Percentiles rank a stretch among this genome's conserved stretches.
Conservation (phyloP, 2,888 invertebrate species). For the Drosophila antonietae region DNA sequence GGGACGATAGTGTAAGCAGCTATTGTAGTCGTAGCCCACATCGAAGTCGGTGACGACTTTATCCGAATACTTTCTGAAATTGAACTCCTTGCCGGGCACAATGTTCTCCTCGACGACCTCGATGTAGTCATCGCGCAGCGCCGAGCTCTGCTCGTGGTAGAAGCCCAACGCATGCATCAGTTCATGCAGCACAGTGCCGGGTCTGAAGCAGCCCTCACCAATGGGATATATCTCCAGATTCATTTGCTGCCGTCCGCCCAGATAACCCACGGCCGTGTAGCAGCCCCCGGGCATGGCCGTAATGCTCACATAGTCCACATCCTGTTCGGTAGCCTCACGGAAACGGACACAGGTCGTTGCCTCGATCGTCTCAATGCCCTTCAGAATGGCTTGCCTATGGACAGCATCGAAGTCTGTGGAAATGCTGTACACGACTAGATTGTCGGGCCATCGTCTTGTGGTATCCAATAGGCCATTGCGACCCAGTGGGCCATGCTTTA, state of each 20-base stretch:
- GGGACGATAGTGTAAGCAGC: conserved; percentile 92
- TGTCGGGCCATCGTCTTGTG: conserved; percentile 87
- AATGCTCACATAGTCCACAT: conserved; percentile 69
- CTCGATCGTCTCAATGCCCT: conserved; percentile 89
- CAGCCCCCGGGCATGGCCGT: conserved; percentile 86
- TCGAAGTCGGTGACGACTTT: conserved; percentile 87
- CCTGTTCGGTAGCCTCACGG: conserved; percentile 86
- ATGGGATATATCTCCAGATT: conserved; percentile 80
- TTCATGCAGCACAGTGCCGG: conserved; percentile 89
- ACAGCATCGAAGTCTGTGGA: conserved; percentile 77
- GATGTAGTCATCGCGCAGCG: conserved; percentile 89
- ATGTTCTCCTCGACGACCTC: conserved; percentile 85
- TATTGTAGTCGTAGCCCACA: conserved; percentile 90
- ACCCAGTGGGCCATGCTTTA: conserved; percentile 41
- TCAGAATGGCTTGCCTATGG: conserved; percentile 87
- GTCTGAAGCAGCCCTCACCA: conserved; percentile 81
- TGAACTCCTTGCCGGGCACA: conserved; percentile 87
- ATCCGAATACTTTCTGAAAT: conserved; percentile 88
- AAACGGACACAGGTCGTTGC: conserved; percentile 90
- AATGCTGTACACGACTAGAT: conserved; percentile 87
- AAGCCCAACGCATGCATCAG: conserved; percentile 92
- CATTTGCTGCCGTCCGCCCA: conserved; percentile 83
- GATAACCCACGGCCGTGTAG: conserved; percentile 90
- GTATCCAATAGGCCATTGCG: conserved; percentile 88
- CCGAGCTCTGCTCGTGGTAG: conserved; percentile 92